Percentiles rank a stretch among this genome's conserved stretches.
Conservation (phyloP, 1,140 invertebrate species). For the Drosophila sproati region DNA sequence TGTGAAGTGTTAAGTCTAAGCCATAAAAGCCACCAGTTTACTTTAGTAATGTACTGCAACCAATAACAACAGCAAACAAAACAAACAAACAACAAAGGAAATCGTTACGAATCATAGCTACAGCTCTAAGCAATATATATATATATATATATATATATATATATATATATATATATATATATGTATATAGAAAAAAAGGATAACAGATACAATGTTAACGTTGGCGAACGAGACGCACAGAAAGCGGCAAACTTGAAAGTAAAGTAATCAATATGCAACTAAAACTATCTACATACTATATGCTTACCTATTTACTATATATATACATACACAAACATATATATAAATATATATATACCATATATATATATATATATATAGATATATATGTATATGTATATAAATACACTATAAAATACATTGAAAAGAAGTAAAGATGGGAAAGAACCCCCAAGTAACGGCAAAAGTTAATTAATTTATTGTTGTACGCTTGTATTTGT, state of each 20-base stretch:
- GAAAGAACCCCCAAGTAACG: constrained; percentile 49
- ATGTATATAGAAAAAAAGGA: constrained; percentile 1
- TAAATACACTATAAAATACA: constrained; percentile 12
- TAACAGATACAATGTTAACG: constrained; percentile 6
- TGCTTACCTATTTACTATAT: constrained; percentile 32
- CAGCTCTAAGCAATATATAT: not conserved
- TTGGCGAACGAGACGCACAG: constrained; percentile 32
- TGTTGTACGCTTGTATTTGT: constrained; percentile 76
- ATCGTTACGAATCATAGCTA: constrained; percentile 9
- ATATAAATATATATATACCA: constrained; percentile 27
- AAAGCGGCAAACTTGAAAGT: constrained; percentile 20
- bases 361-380: constrained; percentile 24
- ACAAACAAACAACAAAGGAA: constrained; percentile 15
- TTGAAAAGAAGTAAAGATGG: constrained; percentile 18
- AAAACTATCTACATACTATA: constrained; percentile 23
- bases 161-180: not conserved
- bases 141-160: not conserved
- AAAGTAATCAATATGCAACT: constrained; percentile 26
- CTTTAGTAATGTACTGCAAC: constrained; percentile 57
- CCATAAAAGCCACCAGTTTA: constrained; percentile 76
- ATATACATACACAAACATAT: constrained; percentile 14
- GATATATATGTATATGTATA: constrained; percentile 21
- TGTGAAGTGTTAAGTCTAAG: constrained; percentile 66
- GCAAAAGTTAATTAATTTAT: constrained; percentile 70
- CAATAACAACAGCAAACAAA: constrained; percentile 36